phyloP scores from a whole-genome alignment of 2,888 invertebrate species.

The Drosophila antonietae region DNA sequence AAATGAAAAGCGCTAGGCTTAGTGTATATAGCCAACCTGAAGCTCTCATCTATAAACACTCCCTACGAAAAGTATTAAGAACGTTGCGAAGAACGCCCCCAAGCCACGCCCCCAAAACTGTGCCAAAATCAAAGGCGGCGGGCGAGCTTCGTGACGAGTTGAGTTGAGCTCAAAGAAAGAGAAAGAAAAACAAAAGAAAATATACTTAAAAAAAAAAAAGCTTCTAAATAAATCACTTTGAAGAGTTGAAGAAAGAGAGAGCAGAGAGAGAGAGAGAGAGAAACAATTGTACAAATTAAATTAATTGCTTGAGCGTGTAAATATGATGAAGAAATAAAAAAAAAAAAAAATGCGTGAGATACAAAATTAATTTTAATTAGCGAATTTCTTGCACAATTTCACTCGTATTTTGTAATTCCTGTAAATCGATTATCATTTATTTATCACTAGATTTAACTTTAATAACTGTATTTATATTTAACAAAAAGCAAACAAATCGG shows the following conservation, averaged over 20 bases:
- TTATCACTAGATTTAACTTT: slow-evolving; percentile 43
- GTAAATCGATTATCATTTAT: slow-evolving; percentile 65
- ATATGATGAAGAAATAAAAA: slow-evolving; percentile 41
- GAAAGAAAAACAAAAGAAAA: slow-evolving; percentile 6
- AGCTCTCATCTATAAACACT: slow-evolving; percentile 32
- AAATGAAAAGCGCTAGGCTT: slow-evolving; percentile 55
- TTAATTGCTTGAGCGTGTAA: slow-evolving; percentile 66
- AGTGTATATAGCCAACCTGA: slow-evolving; percentile 53
- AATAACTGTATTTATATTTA: slow-evolving; percentile 58
- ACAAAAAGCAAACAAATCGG: slow-evolving; percentile 47
- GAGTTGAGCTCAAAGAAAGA: slow-evolving; percentile 71
- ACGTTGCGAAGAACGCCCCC: slow-evolving; percentile 16
- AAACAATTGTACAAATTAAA: slow-evolving; percentile 67
- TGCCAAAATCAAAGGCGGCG: slow-evolving; percentile 56
- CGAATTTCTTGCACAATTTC: slow-evolving; percentile 63
- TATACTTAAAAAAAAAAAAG: neutral
- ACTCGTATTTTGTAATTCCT: slow-evolving; percentile 48
- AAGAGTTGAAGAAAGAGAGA: slow-evolving; percentile 2
- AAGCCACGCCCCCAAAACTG: slow-evolving; percentile 51
- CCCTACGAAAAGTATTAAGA: slow-evolving; percentile 54
- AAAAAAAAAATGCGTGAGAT: slow-evolving; percentile 11
- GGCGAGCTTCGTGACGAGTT: slow-evolving; percentile 43
- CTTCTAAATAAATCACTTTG: neutral
- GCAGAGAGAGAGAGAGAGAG: slow-evolving; percentile 15
- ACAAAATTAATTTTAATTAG: slow-evolving; percentile 69